phyloP scores from a whole-genome alignment of 2,888 invertebrate genomes.

The Bugulina stolonifera region DNA sequence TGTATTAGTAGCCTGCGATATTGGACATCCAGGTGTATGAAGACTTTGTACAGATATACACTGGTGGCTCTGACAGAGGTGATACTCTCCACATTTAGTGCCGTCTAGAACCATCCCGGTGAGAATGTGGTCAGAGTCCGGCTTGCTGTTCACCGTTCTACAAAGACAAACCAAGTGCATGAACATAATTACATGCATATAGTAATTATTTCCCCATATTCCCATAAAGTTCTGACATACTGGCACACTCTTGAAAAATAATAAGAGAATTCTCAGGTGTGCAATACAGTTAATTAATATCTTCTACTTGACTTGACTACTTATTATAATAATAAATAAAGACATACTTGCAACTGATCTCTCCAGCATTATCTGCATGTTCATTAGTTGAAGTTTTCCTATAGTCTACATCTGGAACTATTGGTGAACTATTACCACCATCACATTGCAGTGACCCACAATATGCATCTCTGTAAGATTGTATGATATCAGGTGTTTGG shows the following conservation, averaged over 20 bases:
- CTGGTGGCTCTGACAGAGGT: slow-evolving; percentile 85
- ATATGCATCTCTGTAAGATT: slow-evolving; percentile 71
- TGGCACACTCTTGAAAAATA: no score
- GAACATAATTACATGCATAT: no score
- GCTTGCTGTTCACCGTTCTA: slow-evolving; percentile 46
- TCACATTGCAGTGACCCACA: slow-evolving; percentile 95
- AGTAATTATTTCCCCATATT: no score
- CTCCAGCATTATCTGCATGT: neutral
- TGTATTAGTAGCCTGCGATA: slow-evolving; percentile 62
- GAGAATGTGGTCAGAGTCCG: slow-evolving; percentile 67
- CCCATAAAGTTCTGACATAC: no score
- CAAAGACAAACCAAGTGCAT: neutral
- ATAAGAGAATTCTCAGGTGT: no score
- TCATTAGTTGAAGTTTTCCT: slow-evolving; percentile 24
- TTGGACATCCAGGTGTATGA: slow-evolving; percentile 81
- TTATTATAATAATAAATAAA: no score
- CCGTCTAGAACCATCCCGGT: slow-evolving; percentile 86
- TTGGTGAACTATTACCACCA: slow-evolving; percentile 75
- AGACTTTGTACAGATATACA: slow-evolving; percentile 79
- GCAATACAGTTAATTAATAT: no score
- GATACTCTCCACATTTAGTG: slow-evolving; percentile 82
- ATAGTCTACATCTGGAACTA: slow-evolving; percentile 59
- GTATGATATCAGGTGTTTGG: no score
- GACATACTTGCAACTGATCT: slow-evolving; percentile 80
- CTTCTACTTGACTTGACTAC: no score